phyloP scores from a whole-genome alignment of 2,888 invertebrate genomes.

The Crocallis elinguaria region DNA sequence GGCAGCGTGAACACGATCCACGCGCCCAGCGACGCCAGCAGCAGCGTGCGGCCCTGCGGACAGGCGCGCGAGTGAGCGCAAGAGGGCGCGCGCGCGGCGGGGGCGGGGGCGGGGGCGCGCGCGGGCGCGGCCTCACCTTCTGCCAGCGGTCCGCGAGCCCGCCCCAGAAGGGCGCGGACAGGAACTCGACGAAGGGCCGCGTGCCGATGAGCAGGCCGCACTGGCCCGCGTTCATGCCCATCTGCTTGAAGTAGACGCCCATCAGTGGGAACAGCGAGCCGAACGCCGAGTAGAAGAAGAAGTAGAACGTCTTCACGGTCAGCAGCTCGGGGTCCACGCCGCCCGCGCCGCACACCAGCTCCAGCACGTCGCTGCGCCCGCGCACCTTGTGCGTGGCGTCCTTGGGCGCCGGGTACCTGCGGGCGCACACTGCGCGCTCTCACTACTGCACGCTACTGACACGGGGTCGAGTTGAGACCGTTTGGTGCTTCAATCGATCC shows the following conservation, averaged over 20 bases:
- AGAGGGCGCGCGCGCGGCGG: neutral
- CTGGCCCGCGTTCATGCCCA: constrained; percentile 99
- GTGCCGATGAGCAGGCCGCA: constrained; percentile 97
- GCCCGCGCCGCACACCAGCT: constrained; percentile 91
- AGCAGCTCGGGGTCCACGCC: constrained; percentile 95
- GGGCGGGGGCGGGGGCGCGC: no score
- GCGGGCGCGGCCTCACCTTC: constrained; percentile 63
- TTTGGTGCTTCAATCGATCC: no score
- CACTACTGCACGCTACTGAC: no score
- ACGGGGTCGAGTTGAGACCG: no score
- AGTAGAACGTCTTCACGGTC: constrained; percentile 98
- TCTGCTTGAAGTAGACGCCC: constrained; percentile 99
- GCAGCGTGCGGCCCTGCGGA: constrained; percentile 89
- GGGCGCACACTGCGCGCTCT: neutral
- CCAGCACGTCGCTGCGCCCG: constrained; percentile 93
- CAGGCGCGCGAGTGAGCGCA: neutral
- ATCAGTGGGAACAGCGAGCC: constrained; percentile 98
- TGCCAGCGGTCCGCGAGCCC: constrained; percentile 95
- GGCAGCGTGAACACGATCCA: constrained; percentile 99
- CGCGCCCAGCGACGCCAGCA: constrained; percentile 95
- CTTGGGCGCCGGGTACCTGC: constrained; percentile 92
- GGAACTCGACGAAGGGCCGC: constrained; percentile 98
- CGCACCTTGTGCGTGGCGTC: constrained; percentile 96
- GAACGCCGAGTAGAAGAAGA: constrained; percentile 99
- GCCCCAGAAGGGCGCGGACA: constrained; percentile 99